phyloP scores from a whole-genome alignment of 1,140 invertebrate species.

The Acyrthosiphon pisum region DNA sequence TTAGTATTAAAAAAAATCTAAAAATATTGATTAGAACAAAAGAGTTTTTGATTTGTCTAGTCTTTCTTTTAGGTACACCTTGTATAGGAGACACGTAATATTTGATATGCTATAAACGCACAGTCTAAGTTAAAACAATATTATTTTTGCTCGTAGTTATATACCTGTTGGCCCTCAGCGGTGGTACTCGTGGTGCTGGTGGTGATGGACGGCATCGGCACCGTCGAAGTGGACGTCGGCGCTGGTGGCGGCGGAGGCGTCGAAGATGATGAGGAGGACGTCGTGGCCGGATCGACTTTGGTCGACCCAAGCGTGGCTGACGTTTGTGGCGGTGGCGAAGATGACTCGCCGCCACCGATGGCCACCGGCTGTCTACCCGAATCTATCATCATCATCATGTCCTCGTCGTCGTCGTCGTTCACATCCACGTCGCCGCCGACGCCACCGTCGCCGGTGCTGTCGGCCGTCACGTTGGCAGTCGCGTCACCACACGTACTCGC shows the following conservation, averaged over 20 bases:
- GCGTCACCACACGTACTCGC: neutral
- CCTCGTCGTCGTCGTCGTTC: neutral
- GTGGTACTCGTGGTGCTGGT: neutral
- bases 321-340: neutral
- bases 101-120: no score
- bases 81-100: no score
- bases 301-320: neutral
- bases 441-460: neutral
- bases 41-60: no score
- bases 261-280: neutral
- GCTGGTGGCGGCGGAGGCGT: neutral
- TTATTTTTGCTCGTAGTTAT: neutral
- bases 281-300: neutral
- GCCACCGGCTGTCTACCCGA: neutral
- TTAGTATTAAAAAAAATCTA: no score
- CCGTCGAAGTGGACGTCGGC: neutral
- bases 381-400: slow-evolving; percentile 43
- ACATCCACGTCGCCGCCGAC: neutral
- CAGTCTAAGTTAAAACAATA: neutral
- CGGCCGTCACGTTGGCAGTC: neutral
- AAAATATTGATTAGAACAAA: no score
- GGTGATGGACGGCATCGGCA: neutral
- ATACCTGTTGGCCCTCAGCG: neutral
- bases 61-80: no score
- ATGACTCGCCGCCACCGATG: neutral